phyloP scores from a whole-genome alignment of 2,113 vertebrate genomes.

The Equus quagga region DNA sequence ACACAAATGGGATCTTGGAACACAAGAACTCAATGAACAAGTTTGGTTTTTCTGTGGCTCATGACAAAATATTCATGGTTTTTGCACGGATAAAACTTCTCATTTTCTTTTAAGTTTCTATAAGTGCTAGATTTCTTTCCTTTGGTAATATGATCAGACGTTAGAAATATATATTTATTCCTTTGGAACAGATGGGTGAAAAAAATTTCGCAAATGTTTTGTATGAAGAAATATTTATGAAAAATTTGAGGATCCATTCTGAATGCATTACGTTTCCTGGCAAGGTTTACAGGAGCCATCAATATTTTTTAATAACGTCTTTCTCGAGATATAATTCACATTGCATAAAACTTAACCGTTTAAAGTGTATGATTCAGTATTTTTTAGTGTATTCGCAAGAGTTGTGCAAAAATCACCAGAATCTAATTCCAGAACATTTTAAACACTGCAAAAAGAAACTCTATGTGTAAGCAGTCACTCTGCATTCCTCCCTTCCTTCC shows the following conservation, averaged over 20 bases:
- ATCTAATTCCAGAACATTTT: background rate
- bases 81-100: background rate
- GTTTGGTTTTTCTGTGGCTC: background rate
- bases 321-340: conserved; percentile 26
- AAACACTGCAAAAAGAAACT: background rate
- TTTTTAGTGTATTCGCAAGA: background rate
- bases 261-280: conserved; percentile 38
- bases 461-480: background rate
- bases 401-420: background rate
- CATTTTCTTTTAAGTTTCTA: background rate
- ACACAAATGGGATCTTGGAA: background rate
- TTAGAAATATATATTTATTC: background rate
- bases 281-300: background rate
- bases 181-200: conserved; percentile 35
- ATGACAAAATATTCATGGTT: background rate
- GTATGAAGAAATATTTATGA: conserved; percentile 21
- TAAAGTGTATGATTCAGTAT: background rate
- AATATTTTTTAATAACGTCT: background rate
- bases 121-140: background rate
- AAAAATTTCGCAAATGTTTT: conserved; percentile 7
- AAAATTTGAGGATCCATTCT: background rate
- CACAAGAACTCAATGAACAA: background rate
- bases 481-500: background rate
- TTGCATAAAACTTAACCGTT: background rate
- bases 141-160: background rate